Base-by-base conservation (phyloP, 2,113 vertebrate species). In the Propithecus coquereli region DNA sequence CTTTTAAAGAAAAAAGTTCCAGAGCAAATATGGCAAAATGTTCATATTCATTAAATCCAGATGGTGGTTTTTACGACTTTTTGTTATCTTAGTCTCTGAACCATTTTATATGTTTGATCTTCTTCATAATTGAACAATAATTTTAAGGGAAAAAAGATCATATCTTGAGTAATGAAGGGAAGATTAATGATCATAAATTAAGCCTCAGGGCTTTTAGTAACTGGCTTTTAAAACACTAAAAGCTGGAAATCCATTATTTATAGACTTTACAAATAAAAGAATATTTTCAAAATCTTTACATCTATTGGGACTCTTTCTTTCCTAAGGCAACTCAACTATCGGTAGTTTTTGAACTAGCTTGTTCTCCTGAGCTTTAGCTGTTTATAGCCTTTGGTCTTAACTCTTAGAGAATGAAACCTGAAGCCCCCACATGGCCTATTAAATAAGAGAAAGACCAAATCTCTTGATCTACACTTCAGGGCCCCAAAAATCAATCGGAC, bases 11-110 rank as follows among this genome's bases (percentile, higher is more conserved):
- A 84, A 91, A 59, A 92, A 89, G n/a, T 90, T 85, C 50, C 92
- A 40, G 90, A 73, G 87, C 68, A 89, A 93, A 95, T 57, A 93
- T 4, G 52, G 83, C 18, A 82, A 96, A 96, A 95, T 66, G 90
- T 93, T 93, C 94, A 52, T 54, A 82, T 71, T 81, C 81, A 96
- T 95, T 92, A 87, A 97, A 70, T 85, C 89, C 96, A 95, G 89
- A 92, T 95, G 88, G 89, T 70, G n/a, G 57, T 52, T 95, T 92
- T 94, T 84, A 95, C 13, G 54, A 91, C 79, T 71, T 30, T 76
- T 93, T 71, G 61, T 85, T 90, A 91, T 89, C 66, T 95, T 77
- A 61, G 45, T 84, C 59, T 94, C 57, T 80, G 90, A 97, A 92
- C 80, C 87, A 90, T 74, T 92, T 88, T 77, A 65, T 50, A 91